Base-by-base conservation (phyloP, 1,140 invertebrate species). In the Drosophila aff. region DNA sequence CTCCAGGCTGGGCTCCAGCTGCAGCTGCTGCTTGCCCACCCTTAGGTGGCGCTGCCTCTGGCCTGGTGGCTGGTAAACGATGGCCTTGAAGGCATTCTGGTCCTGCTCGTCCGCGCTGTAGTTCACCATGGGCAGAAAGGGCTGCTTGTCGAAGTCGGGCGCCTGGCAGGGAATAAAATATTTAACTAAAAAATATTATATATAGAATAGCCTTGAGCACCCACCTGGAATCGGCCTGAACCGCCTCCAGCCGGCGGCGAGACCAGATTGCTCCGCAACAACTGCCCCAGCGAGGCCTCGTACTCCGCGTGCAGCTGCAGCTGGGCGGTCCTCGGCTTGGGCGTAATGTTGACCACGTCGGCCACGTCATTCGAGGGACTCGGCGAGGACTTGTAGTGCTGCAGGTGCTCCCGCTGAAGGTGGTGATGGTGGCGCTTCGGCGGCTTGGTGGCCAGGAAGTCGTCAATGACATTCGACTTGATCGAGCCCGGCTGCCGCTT, bases 71-170 rank as follows among this genome's bases (percentile, higher is more conserved):
- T 84, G 78, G 41, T 85, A 89, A 1, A 94, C 93, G 15, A 94
- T 93, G 13, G 94, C 94, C 65, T 94, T 94, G 68, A 94, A 94
- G 16, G 94, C 94, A 62, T 94, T 94, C 68, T 93, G 92, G 23
- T 94, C 80, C 71, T 95, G 94, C 67, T 94, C 94, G 8, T 94
- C 94, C 46, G 95, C 94, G 79, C 95, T 95, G 81, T 96, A 95
- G 77, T 95, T 94, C 11, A 95, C 94, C 78, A 92, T 83, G 8
- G 95, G 95, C 62, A 94, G 93, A 83, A 96, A 95, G 26, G 94
- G 94, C 82, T 95, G 94, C 16, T 94, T 93, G 63, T 94, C 91
- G 49, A 94, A 94, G 69, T 95, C 93, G 16, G 94, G 94, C 26
- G 94, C 92, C 57, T 94, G 92, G 81, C 23, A 23, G 23, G 23